Evolutionary conservation across 2,888 invertebrate genomes (phyloP).

Genomic region (Plusia festucae): DNA sequence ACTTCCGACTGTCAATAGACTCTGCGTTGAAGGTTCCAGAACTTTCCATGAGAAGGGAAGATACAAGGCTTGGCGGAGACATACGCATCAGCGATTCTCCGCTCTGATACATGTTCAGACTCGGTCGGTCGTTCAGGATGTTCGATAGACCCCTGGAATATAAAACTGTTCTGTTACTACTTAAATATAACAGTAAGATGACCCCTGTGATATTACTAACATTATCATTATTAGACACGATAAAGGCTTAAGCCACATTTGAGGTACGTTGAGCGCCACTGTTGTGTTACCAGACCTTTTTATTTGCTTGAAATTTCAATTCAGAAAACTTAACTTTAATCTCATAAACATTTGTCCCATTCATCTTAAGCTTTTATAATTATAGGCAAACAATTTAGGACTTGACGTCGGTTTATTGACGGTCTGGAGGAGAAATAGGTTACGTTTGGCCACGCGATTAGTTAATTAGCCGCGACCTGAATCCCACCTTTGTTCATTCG

Average conservation of each 20-base stretch:
- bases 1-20: constrained; percentile 78
- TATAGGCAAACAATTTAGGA: not conserved
- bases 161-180: not conserved
- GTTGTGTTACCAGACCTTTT: not conserved
- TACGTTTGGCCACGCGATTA: not conserved
- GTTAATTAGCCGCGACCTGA: not conserved
- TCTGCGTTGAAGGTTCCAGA: constrained; percentile 83
- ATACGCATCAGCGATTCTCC: constrained; percentile 84
- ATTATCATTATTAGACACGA: not conserved
- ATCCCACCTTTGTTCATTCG: not conserved
- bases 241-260: not conserved
- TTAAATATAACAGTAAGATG: fast-evolving
- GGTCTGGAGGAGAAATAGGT: no score
- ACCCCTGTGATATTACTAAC: not conserved
- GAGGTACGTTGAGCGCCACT: not conserved
- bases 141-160: constrained; percentile 76
- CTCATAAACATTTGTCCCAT: no score
- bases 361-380: not conserved
- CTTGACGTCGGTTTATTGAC: not conserved
- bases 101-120: constrained; percentile 85
- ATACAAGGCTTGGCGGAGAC: constrained; percentile 90
- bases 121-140: constrained; percentile 79
- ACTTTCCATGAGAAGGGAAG: constrained; percentile 86
- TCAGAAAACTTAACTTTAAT: no score
- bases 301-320: not conserved